These are phyloP conservation scores for Sphenopsis melanotis DNA, from an alignment of 2,797 vertebrate genomes.

Conservation along the genomic window DNA sequence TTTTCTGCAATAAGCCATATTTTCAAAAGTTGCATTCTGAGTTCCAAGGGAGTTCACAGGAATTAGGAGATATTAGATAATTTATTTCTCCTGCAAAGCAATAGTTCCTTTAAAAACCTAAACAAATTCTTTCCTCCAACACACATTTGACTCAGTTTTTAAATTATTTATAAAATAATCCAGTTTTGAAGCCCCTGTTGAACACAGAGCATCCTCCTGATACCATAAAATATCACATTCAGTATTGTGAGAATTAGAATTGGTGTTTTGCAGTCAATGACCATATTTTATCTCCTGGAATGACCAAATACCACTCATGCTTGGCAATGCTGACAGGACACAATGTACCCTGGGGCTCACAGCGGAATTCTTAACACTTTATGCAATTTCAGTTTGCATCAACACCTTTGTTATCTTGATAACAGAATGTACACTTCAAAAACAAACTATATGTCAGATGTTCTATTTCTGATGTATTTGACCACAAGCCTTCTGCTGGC, in stretches of 20 bases:
- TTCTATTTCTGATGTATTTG: background rate
- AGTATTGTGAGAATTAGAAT: background rate
- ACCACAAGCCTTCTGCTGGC: background rate
- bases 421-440: background rate
- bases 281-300: background rate
- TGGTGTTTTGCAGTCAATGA: background rate
- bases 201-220: background rate
- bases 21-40: background rate
- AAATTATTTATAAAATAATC: background rate
- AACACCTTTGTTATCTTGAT: background rate
- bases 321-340: background rate
- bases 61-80: background rate
- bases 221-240: fast-evolving
- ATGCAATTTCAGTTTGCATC: background rate
- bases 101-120: background rate
- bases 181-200: background rate
- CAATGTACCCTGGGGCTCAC: background rate
- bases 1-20: background rate
- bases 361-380: background rate
- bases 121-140: background rate
- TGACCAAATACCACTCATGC: fast-evolving
- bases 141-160: background rate
- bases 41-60: background rate
- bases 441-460: background rate
- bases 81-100: background rate